Evolutionary conservation across 1,140 invertebrate genomes (phyloP), one percentile per base, ranked within the genome.

Genomic region (Bathynomus jamesi): DNA sequence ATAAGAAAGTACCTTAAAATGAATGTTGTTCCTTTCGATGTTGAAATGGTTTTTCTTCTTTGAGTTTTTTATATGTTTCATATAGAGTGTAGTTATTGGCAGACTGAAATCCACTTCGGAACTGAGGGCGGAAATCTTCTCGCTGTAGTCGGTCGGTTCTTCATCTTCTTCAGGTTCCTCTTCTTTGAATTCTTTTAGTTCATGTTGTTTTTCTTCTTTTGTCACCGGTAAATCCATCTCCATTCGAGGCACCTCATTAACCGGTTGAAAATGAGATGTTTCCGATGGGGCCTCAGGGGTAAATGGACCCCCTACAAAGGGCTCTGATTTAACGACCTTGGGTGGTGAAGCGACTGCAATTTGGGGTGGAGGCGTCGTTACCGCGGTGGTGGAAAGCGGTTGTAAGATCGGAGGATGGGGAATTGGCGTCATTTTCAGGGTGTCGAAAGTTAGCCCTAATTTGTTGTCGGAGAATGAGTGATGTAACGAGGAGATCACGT

Each of bases 41-140:
- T 3, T 65, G 63, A 5, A 17, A 5, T 28, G 27, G 1, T 11
- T 11, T 53, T 53, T 53, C 21, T 21, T 11, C 21, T 53, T 53
- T 5, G 21, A 53, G 5, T 53, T 53, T 21, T 40, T n/a, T 60
- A 68, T 69, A 62, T 68, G 67, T 31, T 69, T 69, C 61, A 73
- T 67, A 53, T 69, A 76, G 65, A 65, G 64, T 24, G 31, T 70
- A 13, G 76, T 74, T 29, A 66, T 66, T 53, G 71, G 66, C n/a
- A 78, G 40, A 31, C 65, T 69, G 66, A 68, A 71, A 28, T 75
- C 73, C 21, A 71, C 65, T 28, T 75, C 61, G 28, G 66, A 62
- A 28, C 73, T 71, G 10, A 75, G 64, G 1, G 25, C 69, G n/a
- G 66, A 64, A 28, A 71, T 32, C 3, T 30, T 62, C 61, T 72